Conservation (phyloP, 2,888 invertebrate genomes). For the Busseola fusca region DNA sequence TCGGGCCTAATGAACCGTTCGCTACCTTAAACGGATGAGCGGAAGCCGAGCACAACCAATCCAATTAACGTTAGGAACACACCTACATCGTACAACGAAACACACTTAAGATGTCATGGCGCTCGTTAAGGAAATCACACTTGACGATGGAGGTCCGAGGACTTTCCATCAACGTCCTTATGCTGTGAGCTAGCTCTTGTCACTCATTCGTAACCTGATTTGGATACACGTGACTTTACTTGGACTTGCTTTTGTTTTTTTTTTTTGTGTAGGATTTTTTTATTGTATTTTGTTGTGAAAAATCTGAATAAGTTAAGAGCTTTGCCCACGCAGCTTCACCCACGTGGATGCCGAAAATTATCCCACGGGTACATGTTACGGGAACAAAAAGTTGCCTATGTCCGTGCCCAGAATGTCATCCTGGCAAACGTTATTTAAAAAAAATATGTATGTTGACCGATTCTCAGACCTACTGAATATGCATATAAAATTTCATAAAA, state of each 20-base stretch:
- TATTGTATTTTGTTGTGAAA: background rate
- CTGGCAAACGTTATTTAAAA: too few relatives aligned
- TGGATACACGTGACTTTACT: slow-evolving; percentile 2
- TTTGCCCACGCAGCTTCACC: background rate
- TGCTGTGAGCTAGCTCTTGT: slow-evolving; percentile 28
- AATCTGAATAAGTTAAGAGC: background rate
- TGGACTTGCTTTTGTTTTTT: background rate
- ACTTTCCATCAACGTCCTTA: slow-evolving; percentile 60
- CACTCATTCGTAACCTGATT: slow-evolving; percentile 29
- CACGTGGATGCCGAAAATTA: background rate
- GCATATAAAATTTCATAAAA: too few relatives aligned
- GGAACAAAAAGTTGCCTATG: background rate
- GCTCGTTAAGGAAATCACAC: slow-evolving; percentile 78
- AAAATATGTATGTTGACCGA: too few relatives aligned
- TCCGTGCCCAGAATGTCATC: background rate
- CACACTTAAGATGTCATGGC: slow-evolving; percentile 81
- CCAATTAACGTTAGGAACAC: slow-evolving; percentile 84
- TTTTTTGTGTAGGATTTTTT: background rate
- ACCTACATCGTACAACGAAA: slow-evolving; percentile 84
- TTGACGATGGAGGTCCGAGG: slow-evolving; percentile 65
- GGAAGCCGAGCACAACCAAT: slow-evolving; percentile 81
- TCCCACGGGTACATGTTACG: background rate
- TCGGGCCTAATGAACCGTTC: slow-evolving; percentile 83
- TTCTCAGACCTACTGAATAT: too few relatives aligned
- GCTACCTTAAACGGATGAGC: slow-evolving; percentile 85